Evolutionary conservation across 64 coral and sea anemone species (phyloP).

Genomic region (Exaiptasia diaphana): DNA sequence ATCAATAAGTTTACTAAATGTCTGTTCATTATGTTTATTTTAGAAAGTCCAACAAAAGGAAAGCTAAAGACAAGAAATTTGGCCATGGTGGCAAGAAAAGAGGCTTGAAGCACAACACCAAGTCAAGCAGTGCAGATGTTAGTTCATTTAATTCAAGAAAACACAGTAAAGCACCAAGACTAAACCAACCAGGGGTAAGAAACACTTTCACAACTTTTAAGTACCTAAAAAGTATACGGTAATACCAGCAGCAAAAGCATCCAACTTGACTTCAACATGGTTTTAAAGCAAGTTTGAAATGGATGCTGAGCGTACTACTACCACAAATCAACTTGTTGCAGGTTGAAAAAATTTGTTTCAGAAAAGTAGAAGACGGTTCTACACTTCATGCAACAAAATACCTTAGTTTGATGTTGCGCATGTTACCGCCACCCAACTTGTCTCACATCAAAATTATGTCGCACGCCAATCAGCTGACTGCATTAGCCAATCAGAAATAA

Average conservation of each 20-base stretch:
- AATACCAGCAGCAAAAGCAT: neutral
- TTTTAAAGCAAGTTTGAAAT: neutral
- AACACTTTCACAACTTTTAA: neutral
- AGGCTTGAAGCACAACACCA: constrained; percentile 71
- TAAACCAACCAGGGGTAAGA: constrained; percentile 10
- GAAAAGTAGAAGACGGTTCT: too few species aligned
- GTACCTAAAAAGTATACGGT: neutral
- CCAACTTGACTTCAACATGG: neutral
- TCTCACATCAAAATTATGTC: too few species aligned
- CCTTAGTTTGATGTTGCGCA: too few species aligned
- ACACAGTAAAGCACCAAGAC: constrained; percentile 85
- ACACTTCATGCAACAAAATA: too few species aligned
- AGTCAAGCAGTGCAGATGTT: constrained; percentile 63
- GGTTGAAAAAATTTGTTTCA: too few species aligned
- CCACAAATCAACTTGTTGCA: too few species aligned
- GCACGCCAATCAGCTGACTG: too few species aligned
- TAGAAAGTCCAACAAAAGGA: neutral
- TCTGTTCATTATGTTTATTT: neutral
- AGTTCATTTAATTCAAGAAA: constrained; percentile 81
- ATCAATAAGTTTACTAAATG: neutral
- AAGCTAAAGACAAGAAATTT: constrained; percentile 79
- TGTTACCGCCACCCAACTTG: too few species aligned
- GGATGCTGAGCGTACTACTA: neutral
- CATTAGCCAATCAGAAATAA: too few species aligned
- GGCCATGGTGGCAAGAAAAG: constrained; percentile 91